Conservation (phyloP, 2,113 vertebrate genomes). For the Chaetorhynchus papuensis region DNA sequence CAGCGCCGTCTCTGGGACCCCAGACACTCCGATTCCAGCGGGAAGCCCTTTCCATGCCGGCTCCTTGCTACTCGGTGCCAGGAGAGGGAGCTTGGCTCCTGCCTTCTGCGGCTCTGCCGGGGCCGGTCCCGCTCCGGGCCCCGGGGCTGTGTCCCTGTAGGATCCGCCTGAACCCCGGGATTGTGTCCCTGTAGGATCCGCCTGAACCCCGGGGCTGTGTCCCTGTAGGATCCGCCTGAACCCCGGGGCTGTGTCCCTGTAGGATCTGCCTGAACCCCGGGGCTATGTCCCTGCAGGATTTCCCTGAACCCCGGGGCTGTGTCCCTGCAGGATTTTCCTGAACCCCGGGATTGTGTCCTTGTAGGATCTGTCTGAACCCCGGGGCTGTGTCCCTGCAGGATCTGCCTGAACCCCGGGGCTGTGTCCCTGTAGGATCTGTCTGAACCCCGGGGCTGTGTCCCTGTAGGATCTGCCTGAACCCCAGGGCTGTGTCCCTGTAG, state of each 20-base stretch:
- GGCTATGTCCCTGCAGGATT: neutral
- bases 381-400: neutral
- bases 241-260: neutral
- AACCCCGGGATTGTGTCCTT: neutral
- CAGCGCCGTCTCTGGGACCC: neutral
- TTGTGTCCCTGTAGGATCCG: neutral
- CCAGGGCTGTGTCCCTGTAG: too few relatives aligned
- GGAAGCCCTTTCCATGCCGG: neutral
- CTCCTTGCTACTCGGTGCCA: neutral
- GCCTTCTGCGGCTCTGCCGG: neutral
- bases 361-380: neutral
- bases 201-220: neutral
- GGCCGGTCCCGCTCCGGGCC: neutral
- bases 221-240: neutral
- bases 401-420: rapidly evolving
- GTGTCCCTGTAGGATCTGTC: neutral
- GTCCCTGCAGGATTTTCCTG: neutral
- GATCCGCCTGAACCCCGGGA: neutral
- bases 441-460: neutral
- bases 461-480: too few relatives aligned
- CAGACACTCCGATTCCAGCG: neutral
- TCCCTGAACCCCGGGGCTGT: neutral
- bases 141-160: neutral
- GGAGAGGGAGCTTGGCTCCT: slow-evolving; percentile 36
- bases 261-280: rapidly evolving